These are phyloP conservation scores for Lissocephala sabroskyi DNA, from an alignment of 2,888 invertebrate species.

Conservation along the genomic window DNA sequence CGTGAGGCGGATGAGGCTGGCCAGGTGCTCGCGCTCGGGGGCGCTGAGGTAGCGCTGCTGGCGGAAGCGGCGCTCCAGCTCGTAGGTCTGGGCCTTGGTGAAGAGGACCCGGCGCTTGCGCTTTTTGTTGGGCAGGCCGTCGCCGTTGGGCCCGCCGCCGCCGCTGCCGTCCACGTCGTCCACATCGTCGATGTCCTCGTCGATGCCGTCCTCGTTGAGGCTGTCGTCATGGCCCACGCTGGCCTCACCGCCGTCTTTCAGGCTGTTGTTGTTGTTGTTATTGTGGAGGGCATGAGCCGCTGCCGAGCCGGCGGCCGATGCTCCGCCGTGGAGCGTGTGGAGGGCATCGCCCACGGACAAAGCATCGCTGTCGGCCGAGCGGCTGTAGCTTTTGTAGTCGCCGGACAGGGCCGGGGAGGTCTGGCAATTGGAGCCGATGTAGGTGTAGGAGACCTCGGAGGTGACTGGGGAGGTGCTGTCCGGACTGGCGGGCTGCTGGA, in stretches of 20 bases:
- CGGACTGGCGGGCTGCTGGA: conserved; percentile 83
- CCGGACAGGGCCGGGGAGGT: conserved; percentile 69
- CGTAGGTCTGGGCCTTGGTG: conserved; percentile 97
- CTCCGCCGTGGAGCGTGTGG: conserved; percentile 41
- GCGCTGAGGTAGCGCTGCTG: conserved; percentile 98
- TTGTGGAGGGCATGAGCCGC: conserved; percentile 47
- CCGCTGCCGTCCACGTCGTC: conserved; percentile 72
- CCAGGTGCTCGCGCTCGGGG: conserved; percentile 97
- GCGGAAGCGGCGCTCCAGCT: conserved; percentile 93
- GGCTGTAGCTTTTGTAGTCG: conserved; percentile 70
- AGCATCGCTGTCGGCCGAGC: conserved; percentile 69
- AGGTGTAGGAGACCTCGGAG: conserved; percentile 79
- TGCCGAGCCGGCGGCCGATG: conserved; percentile 22
- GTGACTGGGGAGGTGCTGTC: conserved; percentile 90
- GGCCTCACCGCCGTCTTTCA: conserved; percentile 37
- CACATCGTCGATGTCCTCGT: conserved; percentile 75
- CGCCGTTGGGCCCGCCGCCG: conserved; percentile 66
- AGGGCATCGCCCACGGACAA: conserved; percentile 64
- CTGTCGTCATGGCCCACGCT: conserved; percentile 69
- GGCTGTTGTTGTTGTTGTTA: conserved; percentile 39
- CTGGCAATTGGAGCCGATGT: conserved; percentile 70
- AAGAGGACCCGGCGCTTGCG: conserved; percentile 97
- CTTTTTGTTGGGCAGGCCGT: conserved; percentile 81
- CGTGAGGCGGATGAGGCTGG: conserved; percentile 93
- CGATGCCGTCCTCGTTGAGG: conserved; percentile 73